Percentiles rank a stretch among this genome's conserved stretches.
Evolutionary conservation across 2,888 invertebrate species (phyloP).

Genomic region (Rhimphoctona megacephalus): DNA sequence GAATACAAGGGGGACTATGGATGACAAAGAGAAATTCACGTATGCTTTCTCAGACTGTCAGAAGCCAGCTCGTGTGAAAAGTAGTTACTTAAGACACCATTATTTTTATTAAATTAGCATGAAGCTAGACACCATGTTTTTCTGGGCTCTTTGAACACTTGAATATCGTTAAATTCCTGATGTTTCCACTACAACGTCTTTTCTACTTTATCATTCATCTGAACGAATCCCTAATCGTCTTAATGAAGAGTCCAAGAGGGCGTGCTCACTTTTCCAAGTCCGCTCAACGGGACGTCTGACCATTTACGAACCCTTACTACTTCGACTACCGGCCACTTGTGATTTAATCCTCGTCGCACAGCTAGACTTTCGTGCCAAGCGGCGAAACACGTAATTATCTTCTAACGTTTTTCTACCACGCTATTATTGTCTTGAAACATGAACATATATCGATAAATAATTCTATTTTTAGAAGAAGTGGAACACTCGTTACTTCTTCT

Average conservation of each 20-base stretch:
- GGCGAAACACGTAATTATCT: slow-evolving; percentile 1
- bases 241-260: slow-evolving; percentile 46
- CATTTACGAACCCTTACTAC: slow-evolving; percentile 48
- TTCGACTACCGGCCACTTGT: slow-evolving; percentile 22
- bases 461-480: background rate
- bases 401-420: background rate
- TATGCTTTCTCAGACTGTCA: slow-evolving; percentile 19
- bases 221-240: slow-evolving; percentile 54
- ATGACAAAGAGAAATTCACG: slow-evolving; percentile 3
- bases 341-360: slow-evolving; percentile 49
- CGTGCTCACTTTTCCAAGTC: slow-evolving; percentile 38
- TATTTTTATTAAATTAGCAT: background rate
- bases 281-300: slow-evolving; percentile 59
- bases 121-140: background rate
- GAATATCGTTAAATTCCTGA: background rate
- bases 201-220: slow-evolving; percentile 56
- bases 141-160: background rate
- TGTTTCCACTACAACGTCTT: background rate
- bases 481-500: background rate
- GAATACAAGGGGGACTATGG: background rate
- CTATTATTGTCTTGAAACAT: background rate
- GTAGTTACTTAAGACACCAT: background rate
- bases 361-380: slow-evolving; percentile 25
- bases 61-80: slow-evolving; percentile 16
- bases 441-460: background rate